Evolutionary conservation across 2,797 vertebrate species (phyloP), one percentile per base, ranked within the genome.

Genomic region (Urophycis tenuis): DNA sequence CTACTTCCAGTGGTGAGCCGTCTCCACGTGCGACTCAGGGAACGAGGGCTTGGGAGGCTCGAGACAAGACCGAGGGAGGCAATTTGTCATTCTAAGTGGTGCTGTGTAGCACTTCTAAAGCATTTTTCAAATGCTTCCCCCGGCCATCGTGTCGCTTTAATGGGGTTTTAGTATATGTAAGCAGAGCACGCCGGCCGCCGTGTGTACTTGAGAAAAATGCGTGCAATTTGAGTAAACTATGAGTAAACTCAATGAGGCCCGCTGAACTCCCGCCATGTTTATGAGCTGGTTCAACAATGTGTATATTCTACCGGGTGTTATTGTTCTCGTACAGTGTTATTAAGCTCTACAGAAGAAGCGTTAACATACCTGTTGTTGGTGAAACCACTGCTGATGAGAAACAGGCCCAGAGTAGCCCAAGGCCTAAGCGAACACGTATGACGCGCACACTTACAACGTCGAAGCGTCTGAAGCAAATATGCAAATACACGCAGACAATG

Each of bases 1-100:
- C 81, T 93, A 92, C 87, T 94, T 94, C 85, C 80, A 91, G 82
- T 93, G 94, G 93, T 94, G 90, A 89, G 77, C 77, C n/a, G 79
- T 1, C 17, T 76, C 80, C 36, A 6, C 25, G 8, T 32, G 53
- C 12, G 45, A 75, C 34, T 64, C 30, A 79, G 53, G 3, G 31
- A 71, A 49, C 35, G n/a, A n/a, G n/a, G n/a, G n/a, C n/a, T n/a
- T 5, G 30, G 41, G 35, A n/a, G n/a, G n/a, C n/a, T 72, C 53
- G 15, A 29, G 5, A 9, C 11, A 71, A 1, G 0, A 5, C 70
- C 45, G 41, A 70, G 9, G 22, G 76, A 32, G 60, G 36, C n/a
- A 32, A 3, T n/a, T 12, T 79, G 41, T 67, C 72, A 49, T 17
- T 11, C 2, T 8, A 36, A 35, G 34, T 73, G 22, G 29, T 39